Percentiles rank a stretch among this genome's conserved stretches.
Evolutionary conservation across 1,140 invertebrate species (phyloP).

Genomic region (Drosophila triauraria): DNA sequence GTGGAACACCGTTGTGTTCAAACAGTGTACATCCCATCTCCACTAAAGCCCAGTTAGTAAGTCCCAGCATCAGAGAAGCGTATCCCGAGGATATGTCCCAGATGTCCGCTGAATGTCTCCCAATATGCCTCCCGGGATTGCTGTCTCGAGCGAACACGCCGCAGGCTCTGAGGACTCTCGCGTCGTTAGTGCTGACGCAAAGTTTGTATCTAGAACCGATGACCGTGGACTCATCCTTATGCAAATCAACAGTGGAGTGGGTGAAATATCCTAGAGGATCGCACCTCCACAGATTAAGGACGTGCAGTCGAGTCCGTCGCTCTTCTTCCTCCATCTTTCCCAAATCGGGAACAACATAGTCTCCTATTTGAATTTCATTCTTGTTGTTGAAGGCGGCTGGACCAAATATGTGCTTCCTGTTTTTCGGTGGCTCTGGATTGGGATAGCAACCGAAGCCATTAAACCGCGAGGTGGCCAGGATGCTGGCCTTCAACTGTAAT

Average conservation of each 20-base stretch:
- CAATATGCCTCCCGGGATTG: neutral
- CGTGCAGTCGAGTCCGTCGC: neutral
- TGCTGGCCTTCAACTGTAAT: conserved; percentile 4
- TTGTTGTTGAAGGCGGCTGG: conserved; percentile 10
- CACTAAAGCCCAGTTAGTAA: conserved; percentile 2
- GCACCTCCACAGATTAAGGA: conserved; percentile 1
- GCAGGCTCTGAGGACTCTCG: neutral
- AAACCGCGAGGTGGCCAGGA: conserved; percentile 6
- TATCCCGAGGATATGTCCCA: neutral
- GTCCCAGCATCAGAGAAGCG: conserved; percentile 1
- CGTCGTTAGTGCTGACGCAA: neutral
- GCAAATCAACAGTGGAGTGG: neutral
- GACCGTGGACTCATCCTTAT: neutral
- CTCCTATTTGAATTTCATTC: neutral
- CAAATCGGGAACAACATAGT: conserved; percentile 3
- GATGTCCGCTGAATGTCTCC: neutral
- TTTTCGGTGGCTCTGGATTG: conserved; percentile 6
- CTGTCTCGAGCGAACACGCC: neutral
- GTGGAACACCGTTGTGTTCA: neutral
- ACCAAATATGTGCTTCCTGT: neutral
- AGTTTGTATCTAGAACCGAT: neutral
- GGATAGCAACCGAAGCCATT: conserved; percentile 4
- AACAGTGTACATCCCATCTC: neutral
- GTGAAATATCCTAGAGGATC: neutral
- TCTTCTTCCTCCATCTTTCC: neutral